A percentile compares a stretch with the other conserved stretches of the same genome.
phyloP scores from a whole-genome alignment of 2,797 vertebrate species.

The Coranthus polyacanthus region DNA sequence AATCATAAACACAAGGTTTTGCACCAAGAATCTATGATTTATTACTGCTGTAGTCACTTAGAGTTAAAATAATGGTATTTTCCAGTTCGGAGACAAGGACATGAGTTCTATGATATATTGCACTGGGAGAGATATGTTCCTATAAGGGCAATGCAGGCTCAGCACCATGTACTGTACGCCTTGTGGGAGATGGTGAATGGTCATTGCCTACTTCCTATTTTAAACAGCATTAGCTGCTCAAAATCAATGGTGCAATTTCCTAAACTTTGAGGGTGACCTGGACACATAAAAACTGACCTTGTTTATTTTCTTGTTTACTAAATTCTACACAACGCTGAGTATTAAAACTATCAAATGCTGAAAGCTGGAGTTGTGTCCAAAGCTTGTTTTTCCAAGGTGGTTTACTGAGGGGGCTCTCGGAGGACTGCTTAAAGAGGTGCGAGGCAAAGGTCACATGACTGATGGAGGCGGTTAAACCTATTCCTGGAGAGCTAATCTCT shows the following conservation, averaged over 20 bases:
- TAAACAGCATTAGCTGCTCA: constrained; percentile 11
- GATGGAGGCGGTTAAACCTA: neutral
- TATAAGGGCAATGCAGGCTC: constrained; percentile 61
- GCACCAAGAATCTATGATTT: constrained; percentile 54
- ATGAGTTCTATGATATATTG: constrained; percentile 60
- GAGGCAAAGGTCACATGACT: neutral
- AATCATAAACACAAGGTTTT: constrained; percentile 44
- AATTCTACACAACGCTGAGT: no score
- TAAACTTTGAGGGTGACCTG: neutral
- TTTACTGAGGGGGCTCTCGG: no score
- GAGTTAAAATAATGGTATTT: constrained; percentile 29
- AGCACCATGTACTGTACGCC: constrained; percentile 49
- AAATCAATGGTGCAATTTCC: constrained; percentile 25
- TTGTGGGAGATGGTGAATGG: constrained; percentile 28
- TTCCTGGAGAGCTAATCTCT: no score
- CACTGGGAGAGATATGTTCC: constrained; percentile 52
- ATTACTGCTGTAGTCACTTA: constrained; percentile 49
- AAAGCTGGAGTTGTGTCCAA: no score
- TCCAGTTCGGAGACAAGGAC: constrained; percentile 29
- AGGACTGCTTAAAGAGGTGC: no score
- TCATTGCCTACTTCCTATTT: constrained; percentile 45
- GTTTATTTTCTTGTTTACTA: neutral
- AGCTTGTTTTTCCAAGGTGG: no score
- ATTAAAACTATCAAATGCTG: no score
- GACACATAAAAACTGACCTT: constrained; percentile 3